A percentile compares a stretch with the other conserved stretches of the same genome.
phyloP scores from a whole-genome alignment of 2,113 vertebrate genomes.

The Craseonycteris thonglongyai region DNA sequence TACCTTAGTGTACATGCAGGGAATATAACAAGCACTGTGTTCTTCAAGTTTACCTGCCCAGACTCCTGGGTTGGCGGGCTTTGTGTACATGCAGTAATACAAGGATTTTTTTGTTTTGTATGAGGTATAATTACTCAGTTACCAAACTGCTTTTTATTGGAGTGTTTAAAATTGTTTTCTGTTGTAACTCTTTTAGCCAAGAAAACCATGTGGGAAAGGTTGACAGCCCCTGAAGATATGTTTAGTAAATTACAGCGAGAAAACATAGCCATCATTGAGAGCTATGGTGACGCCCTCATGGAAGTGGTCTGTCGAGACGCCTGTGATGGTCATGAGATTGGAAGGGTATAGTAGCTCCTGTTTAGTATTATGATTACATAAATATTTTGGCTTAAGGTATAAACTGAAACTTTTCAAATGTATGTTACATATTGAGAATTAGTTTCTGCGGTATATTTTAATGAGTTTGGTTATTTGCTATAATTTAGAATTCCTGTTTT shows the following conservation, averaged over 20 bases:
- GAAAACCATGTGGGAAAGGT: conserved; percentile 94
- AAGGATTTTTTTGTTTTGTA: background rate
- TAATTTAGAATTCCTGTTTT: background rate
- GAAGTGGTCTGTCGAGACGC: conserved; percentile 97
- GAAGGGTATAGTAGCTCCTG: conserved; percentile 83
- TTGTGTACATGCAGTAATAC: background rate
- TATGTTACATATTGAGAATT: background rate
- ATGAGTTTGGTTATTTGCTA: background rate
- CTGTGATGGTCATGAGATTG: conserved; percentile 97
- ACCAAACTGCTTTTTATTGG: background rate
- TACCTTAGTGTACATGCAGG: background rate
- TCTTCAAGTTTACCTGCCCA: background rate
- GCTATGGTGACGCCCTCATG: conserved; percentile 95
- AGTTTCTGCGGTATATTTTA: background rate
- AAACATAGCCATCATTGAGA: conserved; percentile 95
- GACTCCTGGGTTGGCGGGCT: background rate
- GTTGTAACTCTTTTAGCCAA: conserved; percentile 77
- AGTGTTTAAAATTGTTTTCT: conserved; percentile 3
- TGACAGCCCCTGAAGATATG: conserved; percentile 95
- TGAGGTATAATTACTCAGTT: background rate
- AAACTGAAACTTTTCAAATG: background rate
- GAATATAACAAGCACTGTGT: background rate
- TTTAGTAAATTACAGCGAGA: conserved; percentile 96
- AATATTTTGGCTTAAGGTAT: background rate
- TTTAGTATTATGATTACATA: background rate